Base-by-base conservation (phyloP, 2,797 vertebrate species). In the Buceros bicornis region DNA sequence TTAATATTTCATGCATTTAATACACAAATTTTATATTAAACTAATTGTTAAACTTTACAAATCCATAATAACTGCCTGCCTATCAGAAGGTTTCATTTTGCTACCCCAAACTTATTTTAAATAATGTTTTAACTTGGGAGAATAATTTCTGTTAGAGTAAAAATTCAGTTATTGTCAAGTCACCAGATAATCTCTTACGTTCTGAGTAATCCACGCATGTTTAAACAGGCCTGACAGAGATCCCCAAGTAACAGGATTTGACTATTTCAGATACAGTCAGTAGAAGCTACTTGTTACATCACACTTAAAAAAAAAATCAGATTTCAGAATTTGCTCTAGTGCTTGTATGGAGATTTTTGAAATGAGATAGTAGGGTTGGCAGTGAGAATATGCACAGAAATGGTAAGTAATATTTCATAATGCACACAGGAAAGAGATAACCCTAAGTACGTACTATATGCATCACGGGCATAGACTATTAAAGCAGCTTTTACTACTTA, bases 381-480 rank as follows among this genome's bases (percentile, higher is more conserved):
- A 82, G 29, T 86, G 69, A 45, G 48, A 80, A 56, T 42, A 28
- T 6, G 14, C 5, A 47, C 2, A 57, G 25, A 66, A 89, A 70
- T 51, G 12, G 4, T 50, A 61, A 54, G 14, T 45, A 45, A 26
- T 15, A 28, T 60, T 56, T 60, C 62, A 5, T 16, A 70, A 31
- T 25, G 17, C 33, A 26, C 4, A 42, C 21, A 91, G 48, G 33
- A 70, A 50, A 31, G 35, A 45, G 48, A 28, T 50, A 77, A 25
- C 5, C 21, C 11, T 33, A n/a, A 58, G 6, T 65, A 18, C 28
- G 15, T 25, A 26, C 0, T 1, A 17, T 10, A 10, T 10, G 11
- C 35, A 11, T 37, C 13, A 16, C 10, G 16, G 16, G 42, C 16
- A 7, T 4, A 5, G 47, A 37, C 18, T 43, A 12, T 69, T 76